Evolutionary conservation across 2,888 invertebrate species (phyloP).

Genomic region (Stenolophus ochropezus): DNA sequence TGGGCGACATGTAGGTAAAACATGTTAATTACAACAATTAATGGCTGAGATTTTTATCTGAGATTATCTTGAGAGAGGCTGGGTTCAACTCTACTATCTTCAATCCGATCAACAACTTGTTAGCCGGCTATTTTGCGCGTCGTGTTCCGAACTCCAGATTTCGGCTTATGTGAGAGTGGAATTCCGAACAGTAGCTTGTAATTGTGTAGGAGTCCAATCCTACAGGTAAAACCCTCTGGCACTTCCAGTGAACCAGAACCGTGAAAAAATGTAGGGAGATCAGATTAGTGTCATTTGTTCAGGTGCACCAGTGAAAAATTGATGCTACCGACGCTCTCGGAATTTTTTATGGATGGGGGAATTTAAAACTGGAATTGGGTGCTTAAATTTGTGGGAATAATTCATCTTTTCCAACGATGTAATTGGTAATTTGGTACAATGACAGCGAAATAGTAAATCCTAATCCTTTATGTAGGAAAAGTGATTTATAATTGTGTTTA

Average conservation of each 20-base stretch:
- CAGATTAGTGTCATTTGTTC: slow-evolving; percentile 25
- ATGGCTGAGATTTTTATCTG: slow-evolving; percentile 26
- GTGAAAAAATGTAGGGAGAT: slow-evolving; percentile 9
- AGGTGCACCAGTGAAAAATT: background rate
- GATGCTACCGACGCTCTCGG: background rate
- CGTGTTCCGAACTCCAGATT: background rate
- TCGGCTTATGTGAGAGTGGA: slow-evolving; percentile 3
- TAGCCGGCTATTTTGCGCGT: slow-evolving; percentile 11
- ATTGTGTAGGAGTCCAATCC: slow-evolving; percentile 3
- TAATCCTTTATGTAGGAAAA: too few relatives aligned
- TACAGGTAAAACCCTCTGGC: slow-evolving; percentile 7
- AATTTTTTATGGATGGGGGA: background rate
- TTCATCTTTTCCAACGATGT: background rate
- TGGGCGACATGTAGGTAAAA: slow-evolving; percentile 20
- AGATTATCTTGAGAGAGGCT: background rate
- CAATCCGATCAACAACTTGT: slow-evolving; percentile 24
- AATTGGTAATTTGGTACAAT: background rate
- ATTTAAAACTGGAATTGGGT: background rate
- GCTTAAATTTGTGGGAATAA: background rate
- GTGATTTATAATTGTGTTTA: too few relatives aligned
- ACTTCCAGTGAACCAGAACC: background rate
- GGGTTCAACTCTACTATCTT: background rate
- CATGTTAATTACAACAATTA: slow-evolving; percentile 46
- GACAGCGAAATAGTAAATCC: too few relatives aligned
- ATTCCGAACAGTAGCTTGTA: slow-evolving; percentile 9